Evolutionary conservation across 2,797 vertebrate genomes (phyloP), one percentile per base, ranked within the genome.

Genomic region (Manis javanica): DNA sequence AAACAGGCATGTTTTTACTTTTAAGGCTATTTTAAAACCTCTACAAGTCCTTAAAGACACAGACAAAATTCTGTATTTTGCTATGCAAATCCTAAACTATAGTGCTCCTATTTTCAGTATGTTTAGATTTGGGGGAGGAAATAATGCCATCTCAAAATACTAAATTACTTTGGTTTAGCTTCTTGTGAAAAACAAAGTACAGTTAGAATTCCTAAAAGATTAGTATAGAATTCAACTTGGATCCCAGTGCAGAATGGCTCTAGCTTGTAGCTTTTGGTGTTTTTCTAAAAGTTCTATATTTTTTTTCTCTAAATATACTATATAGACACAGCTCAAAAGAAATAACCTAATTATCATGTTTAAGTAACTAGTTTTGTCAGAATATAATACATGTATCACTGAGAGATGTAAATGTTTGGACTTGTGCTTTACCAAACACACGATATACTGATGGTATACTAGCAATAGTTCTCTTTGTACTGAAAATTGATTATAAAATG

Each of bases 21-120:
- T 83, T 87, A 87, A 59, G 34, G 31, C 68, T 84, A 72, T 63
- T 90, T 96, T 74, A 79, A 90, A 81, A 37, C 18, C 37, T 91
- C 19, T 63, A 53, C 2, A 87, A 74, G 21, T 37, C 23, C 59
- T 87, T 90, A 34, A 55, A 87, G n/a, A 94, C 19, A 29, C 0
- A 74, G 34, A 72, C 1, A 88, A 10, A 92, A 84, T 87, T 87
- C 82, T 95, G 8, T 61, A 79, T 74, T 63, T 83, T 96, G 51
- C 37, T 77, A 55, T 61, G 29, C 42, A 74, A 87, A 78, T 69
- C 57, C 39, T 86, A 75, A 68, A 93, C 24, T 69, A 15, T 39
- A 59, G 3, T 88, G 46, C 19, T 82, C 87, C 37, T 74, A 68
- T 79, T 96, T 94, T 85, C 37, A 91, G n/a, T 71, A 71, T 3